These are phyloP conservation scores for Cyphomyrus discorhynchus DNA, from an alignment of 2,113 vertebrate species.

Conservation along the genomic window DNA sequence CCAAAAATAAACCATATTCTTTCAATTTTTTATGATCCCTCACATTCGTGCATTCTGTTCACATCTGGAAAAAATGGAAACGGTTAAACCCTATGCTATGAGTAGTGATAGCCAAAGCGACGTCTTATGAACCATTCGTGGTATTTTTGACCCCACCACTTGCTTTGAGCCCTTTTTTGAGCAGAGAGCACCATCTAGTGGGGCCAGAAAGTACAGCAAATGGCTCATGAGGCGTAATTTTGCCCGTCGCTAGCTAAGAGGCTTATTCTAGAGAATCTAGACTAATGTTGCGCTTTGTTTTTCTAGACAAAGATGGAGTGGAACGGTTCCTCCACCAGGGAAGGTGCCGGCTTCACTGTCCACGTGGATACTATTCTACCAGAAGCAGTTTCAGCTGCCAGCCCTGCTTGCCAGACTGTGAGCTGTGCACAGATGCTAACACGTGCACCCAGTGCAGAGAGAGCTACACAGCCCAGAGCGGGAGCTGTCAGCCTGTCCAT, in stretches of 20 bases:
- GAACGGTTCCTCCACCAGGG: constrained; percentile 65
- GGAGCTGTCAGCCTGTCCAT: constrained; percentile 52
- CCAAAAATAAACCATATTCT: background rate
- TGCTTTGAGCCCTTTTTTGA: background rate
- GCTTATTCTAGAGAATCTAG: background rate
- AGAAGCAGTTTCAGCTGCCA: constrained; percentile 59
- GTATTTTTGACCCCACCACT: background rate
- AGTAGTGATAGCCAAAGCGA: background rate
- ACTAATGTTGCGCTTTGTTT: constrained; percentile 28
- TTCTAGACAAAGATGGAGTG: constrained; percentile 61
- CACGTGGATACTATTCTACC: constrained; percentile 60
- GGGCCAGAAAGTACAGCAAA: background rate
- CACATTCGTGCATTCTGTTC: background rate
- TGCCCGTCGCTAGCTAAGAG: background rate
- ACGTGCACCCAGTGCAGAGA: constrained; percentile 67
- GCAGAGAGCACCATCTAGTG: background rate
- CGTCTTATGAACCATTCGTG: background rate
- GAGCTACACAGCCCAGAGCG: constrained; percentile 61
- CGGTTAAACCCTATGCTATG: background rate
- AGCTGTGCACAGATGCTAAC: constrained; percentile 62
- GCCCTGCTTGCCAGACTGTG: constrained; percentile 66
- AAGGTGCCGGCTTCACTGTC: constrained; percentile 64
- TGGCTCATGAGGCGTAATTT: background rate
- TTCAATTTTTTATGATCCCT: background rate
- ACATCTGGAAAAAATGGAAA: background rate